Evolutionary conservation across 2,797 vertebrate species (phyloP), one percentile per base, ranked within the genome.

Genomic region (Platalea minor): DNA sequence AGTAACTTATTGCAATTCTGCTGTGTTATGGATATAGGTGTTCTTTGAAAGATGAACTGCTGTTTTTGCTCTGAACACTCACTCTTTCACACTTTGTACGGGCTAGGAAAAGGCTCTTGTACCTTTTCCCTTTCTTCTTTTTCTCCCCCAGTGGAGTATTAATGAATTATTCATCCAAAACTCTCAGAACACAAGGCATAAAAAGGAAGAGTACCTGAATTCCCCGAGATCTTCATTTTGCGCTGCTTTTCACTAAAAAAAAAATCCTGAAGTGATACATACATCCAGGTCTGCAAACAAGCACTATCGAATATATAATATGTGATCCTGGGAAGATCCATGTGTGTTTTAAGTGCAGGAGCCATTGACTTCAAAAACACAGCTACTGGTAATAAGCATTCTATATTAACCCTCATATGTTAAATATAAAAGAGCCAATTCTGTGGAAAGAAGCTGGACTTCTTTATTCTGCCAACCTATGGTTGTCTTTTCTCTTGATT

Each of bases 151-250:
- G 23, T 64, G 35, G 41, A 67, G 26, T n/a, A 15, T 82, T 85
- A 43, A 79, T 91, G 50, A 92, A 84, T 93, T 87, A 92, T 89
- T 96, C 41, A 89, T 75, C 6, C 33, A 73, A 46, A 75, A 41
- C n/a, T 53, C 50, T 85, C 50, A 23, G 26, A 87, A 92, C 43
- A 57, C 17, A 72, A 85, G 23, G 31, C 53, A 84, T 54, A 50
- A 29, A 68, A 74, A 50, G 14, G 26, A 28, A 90, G 25, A 93
- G 35, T 79, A 61, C n/a, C 46, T 79, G 15, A 70, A 39, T 92
- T 65, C 31, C 25, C 9, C 7, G 13, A 64, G 53, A 76, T 54
- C 89, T 46, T 76, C 0, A 13, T 89, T 87, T 77, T 77, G 60
- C 31, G 13, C 33, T 77, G 26, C 39, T 94, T 92, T 93, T 85